Evolutionary conservation across 2,888 invertebrate genomes (phyloP), one percentile per base, ranked within the genome.

Genomic region (Deroplatys truncata): DNA sequence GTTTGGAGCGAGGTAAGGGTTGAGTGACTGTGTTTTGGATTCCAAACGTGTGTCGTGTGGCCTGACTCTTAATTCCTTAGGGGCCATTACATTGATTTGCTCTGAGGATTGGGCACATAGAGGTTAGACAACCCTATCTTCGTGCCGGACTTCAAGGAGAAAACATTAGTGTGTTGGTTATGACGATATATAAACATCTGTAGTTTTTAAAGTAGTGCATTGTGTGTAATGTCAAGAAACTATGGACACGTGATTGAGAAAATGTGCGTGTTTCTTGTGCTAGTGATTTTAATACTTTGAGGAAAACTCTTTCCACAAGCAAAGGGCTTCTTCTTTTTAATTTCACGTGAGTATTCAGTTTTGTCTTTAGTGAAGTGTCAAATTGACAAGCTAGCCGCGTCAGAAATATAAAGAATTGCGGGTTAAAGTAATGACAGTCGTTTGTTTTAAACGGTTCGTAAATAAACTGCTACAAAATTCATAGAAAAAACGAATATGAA

Each of bases 31-130:
- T 56, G 16, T 56, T 56, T 72, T 20, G 56, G 56, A 72, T 72
- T 72, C 20, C 56, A 20, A 72, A 20, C 20, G 56, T 72, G 56
- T 72, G 56, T 72, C 56, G 56, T 72, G 28, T 87, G 20, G 35
- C 89, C 56, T 89, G 86, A 89, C 86, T 86, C 43, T 83, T 72
- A 56, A 88, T 84, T 84, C 89, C 84, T 86, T 89, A 15, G 86
- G 84, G 89, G 49, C 89, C 89, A 89, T 89, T 89, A 89, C 43
- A 84, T 86, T 89, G 86, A 89, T 89, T 89, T 89, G 84, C 84
- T 84, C 86, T 43, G 89, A 29, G 86, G 84, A 89, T 82, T 86
- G 87, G n/a, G 25, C 35, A 82, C 28, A 43, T 43, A 43, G 35
- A 35, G 35, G 35, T 35, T 35, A 35, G 43, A 43, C 43, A 13